These are phyloP conservation scores for Agapornis canus DNA, from an alignment of 2,797 vertebrate genomes.

Conservation along the genomic window DNA sequence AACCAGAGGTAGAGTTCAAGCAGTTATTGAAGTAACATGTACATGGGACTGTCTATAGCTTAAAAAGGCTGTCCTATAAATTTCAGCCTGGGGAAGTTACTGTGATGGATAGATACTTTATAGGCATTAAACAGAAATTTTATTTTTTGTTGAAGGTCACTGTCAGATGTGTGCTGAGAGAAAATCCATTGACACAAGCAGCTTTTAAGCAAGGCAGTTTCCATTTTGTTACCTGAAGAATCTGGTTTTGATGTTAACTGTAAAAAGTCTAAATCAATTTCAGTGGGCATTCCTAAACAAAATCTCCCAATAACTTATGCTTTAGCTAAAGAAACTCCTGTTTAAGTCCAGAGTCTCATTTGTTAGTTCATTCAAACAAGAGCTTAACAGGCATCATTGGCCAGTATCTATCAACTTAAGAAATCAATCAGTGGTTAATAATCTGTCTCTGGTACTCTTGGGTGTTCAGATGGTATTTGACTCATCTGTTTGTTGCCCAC, in stretches of 20 bases:
- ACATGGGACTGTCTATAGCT: neutral
- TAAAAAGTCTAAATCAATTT: neutral
- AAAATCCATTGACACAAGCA: neutral
- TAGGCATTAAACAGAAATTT: neutral
- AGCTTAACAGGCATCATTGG: neutral
- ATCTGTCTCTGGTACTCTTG: neutral
- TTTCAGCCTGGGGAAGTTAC: neutral
- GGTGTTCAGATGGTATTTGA: neutral
- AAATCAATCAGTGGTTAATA: neutral
- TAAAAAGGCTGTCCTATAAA: neutral
- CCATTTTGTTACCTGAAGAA: neutral
- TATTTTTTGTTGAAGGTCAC: neutral
- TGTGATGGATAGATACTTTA: neutral
- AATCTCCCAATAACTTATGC: neutral
- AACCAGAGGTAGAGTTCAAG: neutral
- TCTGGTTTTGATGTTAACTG: neutral
- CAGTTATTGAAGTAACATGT: neutral
- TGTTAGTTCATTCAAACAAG: neutral
- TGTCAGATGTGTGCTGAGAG: neutral
- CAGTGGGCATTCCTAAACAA: neutral
- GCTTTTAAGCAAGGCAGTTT: neutral
- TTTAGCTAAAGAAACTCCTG: neutral
- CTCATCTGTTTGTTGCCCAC: neutral
- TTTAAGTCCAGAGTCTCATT: neutral
- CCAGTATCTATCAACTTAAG: neutral